Evolutionary conservation across 2,113 vertebrate species (phyloP), one percentile per base, ranked within the genome.

Genomic region (Paradisaea rubra): DNA sequence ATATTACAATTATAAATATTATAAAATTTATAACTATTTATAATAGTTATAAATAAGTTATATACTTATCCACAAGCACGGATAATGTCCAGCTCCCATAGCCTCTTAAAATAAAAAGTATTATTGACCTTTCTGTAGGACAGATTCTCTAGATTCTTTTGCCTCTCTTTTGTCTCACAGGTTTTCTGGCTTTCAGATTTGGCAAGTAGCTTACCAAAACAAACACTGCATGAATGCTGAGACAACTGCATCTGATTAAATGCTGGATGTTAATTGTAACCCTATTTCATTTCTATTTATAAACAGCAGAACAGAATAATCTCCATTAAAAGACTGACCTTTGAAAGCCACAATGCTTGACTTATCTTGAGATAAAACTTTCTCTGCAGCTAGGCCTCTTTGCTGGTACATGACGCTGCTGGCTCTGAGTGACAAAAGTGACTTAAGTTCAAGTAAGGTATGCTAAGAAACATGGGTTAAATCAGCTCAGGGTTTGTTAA

Each of bases 211-310:
- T 96, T 69, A 86, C 84, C 68, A 90, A 94, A 96, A 93, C 71
- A 96, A 94, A 86, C 81, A 50, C 61, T 88, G 77, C 66, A 35
- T 91, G 95, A 96, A 92, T 57, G 24, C 66, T 79, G 61, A 89
- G 77, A 76, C 73, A 85, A 85, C 39, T 81, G 19, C 90, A 87
- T 85, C 78, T 95, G 94, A 97, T 97, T 94, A 97, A 96, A 85
- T 71, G 52, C 10, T 86, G 78, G 30, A 66, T 76, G 71, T 28
- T 91, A 89, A 85, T 82, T 47, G 63, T 77, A 96, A 87, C 63
- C 28, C 13, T 94, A 86, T 89, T 96, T 97, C 60, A 81, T 92
- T 92, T 90, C 79, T 88, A 23, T 94, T 95, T 97, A 96, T 80
- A 96, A 91, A 73, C 33, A 90, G 37, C 45, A 76, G 31, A 94